phyloP scores from a whole-genome alignment of 2,113 vertebrate species.

The Erythrolamprus reginae region DNA sequence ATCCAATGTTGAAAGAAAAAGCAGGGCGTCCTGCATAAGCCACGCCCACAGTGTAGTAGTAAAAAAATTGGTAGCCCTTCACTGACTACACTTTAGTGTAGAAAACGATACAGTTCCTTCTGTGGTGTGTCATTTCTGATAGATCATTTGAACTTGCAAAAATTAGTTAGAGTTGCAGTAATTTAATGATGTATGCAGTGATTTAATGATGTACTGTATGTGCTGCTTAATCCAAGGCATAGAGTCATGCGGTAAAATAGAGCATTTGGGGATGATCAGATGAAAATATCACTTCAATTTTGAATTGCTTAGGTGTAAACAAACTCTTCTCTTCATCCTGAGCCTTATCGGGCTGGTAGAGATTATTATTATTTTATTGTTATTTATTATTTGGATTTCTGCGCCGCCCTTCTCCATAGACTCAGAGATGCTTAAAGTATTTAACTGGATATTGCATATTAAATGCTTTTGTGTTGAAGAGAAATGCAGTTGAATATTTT shows the following conservation, averaged over 20 bases:
- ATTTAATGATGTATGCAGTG: not conserved
- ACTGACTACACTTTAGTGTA: not conserved
- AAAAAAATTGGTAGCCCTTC: no score
- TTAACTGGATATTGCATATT: not conserved
- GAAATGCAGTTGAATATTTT: not conserved
- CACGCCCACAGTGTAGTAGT: no score
- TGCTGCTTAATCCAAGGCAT: not conserved
- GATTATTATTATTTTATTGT: no score
- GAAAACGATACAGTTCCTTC: not conserved
- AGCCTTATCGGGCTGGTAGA: not conserved
- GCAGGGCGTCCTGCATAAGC: no score
- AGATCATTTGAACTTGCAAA: no score
- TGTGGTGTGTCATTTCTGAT: not conserved
- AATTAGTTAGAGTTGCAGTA: not conserved
- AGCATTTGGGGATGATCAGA: not conserved
- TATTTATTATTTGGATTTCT: no score
- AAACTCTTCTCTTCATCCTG: not conserved
- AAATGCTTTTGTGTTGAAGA: not conserved
- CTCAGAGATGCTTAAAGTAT: no score
- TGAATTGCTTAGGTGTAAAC: not conserved
- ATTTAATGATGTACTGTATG: not conserved
- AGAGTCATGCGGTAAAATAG: not conserved
- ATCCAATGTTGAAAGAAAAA: no score
- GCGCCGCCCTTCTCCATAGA: no score
- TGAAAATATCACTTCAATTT: not conserved